Base-by-base conservation (phyloP, 2,888 invertebrate genomes). In the Antheraea assamensis region DNA sequence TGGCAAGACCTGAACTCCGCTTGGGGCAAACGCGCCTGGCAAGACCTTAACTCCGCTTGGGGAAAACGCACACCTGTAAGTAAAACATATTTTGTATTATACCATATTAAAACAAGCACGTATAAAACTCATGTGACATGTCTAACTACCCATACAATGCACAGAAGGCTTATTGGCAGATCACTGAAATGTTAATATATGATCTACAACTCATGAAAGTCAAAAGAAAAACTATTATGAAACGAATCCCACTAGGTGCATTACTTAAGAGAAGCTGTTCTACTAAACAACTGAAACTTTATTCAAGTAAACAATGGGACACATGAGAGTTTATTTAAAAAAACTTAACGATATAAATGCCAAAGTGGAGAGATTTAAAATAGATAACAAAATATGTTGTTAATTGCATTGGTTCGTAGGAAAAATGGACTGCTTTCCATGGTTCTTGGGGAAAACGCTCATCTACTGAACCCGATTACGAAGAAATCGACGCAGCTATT, bases 391-490 rank as follows among this genome's bases (percentile, higher is more conserved):
- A 24, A 64, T 64, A 1, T 64, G 17, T 30, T 30, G 30, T 17
- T 27, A 64, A n/a, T 64, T 27, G 19, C 19, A 19, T n/a, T 68
- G n/a, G 42, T 71, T 70, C 80, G 30, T 95, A 96, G 92, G 94
- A 96, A 78, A 96, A 91, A 77, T 97, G 97, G 97, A 95, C 95
- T 52, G 95, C 95, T 80, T 95, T 97, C 86, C 96, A 96, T 85
- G 96, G 96, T 24, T 95, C 96, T 0, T 97, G 97, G 97, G 97
- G 97, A 81, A 97, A 97, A 86, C 95, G 97, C 2, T 77, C 88
- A 15, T 83, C 83, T 21, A 75, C 89, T 7, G 92, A 91, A 27
- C 87, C 90, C 2, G 94, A 93, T 82, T 91, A 92, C 79, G 90
- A 93, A 70, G 94, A 94, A 75, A 81, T 91, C n/a, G 93, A 92